phyloP scores from a whole-genome alignment of 2,888 invertebrate genomes.

The Hemithea aestivaria region DNA sequence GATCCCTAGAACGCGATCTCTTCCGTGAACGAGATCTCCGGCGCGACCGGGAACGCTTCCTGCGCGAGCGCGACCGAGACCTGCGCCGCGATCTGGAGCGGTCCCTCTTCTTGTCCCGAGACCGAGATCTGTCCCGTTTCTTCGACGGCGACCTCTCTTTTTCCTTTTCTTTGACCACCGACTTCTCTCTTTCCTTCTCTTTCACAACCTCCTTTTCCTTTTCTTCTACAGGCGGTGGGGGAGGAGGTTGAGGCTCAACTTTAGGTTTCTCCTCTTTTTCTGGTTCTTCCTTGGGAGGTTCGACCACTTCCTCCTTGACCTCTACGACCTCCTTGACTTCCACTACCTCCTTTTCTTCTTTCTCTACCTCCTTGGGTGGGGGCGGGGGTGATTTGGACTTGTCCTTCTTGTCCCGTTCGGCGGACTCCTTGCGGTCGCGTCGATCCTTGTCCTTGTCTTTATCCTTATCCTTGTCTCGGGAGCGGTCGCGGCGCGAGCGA shows the following conservation, averaged over 20 bases:
- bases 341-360: constrained; percentile 32
- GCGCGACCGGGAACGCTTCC: constrained; percentile 72
- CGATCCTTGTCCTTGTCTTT: constrained; percentile 50
- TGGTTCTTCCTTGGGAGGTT: background rate
- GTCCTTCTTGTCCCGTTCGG: constrained; percentile 49
- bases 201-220: constrained; percentile 38
- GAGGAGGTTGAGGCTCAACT: constrained; percentile 2
- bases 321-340: constrained; percentile 2
- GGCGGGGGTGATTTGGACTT: constrained; percentile 48
- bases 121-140: constrained; percentile 69
- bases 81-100: constrained; percentile 80
- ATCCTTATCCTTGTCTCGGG: constrained; percentile 60
- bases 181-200: constrained; percentile 41
- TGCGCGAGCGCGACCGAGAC: constrained; percentile 76
- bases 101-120: constrained; percentile 66
- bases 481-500: constrained; percentile 68
- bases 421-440: constrained; percentile 27
- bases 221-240: constrained; percentile 12
- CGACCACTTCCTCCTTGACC: background rate
- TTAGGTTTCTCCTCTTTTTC: constrained; percentile 51
- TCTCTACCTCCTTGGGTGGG: constrained; percentile 43
- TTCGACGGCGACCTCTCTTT: constrained; percentile 58
- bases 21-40: constrained; percentile 62
- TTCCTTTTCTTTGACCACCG: constrained; percentile 36
- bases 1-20: constrained; percentile 69